A percentile compares a stretch with the other conserved stretches of the same genome.
phyloP scores from a whole-genome alignment of 1,140 invertebrate genomes.

The Brachionus rotundiformis region DNA sequence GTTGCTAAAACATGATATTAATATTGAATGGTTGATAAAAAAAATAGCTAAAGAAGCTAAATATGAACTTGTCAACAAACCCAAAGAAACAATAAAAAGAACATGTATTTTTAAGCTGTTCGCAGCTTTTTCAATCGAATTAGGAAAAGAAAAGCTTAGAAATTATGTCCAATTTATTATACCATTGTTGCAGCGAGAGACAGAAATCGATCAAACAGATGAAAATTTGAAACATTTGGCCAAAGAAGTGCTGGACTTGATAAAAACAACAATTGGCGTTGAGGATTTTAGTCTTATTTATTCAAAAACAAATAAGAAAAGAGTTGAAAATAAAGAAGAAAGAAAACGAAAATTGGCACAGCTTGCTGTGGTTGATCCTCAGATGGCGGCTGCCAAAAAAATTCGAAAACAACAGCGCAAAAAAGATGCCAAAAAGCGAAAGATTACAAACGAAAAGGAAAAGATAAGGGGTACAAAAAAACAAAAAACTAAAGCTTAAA shows the following conservation, averaged over 20 bases:
- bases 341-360: conserved; percentile 69
- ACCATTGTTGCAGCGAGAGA: conserved; percentile 71
- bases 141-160: conserved; percentile 67
- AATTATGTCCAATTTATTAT: conserved; percentile 68
- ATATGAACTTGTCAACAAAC: conserved; percentile 70
- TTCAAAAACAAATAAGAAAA: conserved; percentile 66
- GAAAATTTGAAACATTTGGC: conserved; percentile 64
- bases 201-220: conserved; percentile 57
- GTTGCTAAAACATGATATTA: conserved; percentile 55
- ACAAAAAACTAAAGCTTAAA: background rate
- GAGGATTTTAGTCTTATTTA: conserved; percentile 71
- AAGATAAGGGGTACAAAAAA: background rate
- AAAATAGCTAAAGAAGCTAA: conserved; percentile 69
- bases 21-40: conserved; percentile 57
- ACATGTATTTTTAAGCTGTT: conserved; percentile 73
- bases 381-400: conserved; percentile 75
- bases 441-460: conserved; percentile 17
- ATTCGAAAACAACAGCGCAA: conserved; percentile 75
- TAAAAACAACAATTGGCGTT: conserved; percentile 71
- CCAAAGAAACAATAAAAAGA: conserved; percentile 67
- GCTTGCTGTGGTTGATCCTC: conserved; percentile 73
- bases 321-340: conserved; percentile 70
- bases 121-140: conserved; percentile 69
- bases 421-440: conserved; percentile 71
- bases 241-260: conserved; percentile 70